Conservation (phyloP, 2,113 vertebrate species). For the Setophaga coronata region DNA sequence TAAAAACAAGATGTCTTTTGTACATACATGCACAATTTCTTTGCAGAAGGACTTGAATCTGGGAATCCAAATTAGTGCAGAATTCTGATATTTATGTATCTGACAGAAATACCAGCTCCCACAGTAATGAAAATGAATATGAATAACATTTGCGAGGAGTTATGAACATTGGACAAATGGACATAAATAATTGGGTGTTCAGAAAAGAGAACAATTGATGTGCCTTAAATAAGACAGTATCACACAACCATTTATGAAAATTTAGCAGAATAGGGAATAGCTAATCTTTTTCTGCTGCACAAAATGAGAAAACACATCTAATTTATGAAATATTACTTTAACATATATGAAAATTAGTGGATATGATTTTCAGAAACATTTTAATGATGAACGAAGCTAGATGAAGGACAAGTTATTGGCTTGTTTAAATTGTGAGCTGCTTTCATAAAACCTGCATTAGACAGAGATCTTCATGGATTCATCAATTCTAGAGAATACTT, state of each 20-base stretch:
- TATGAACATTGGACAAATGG: not conserved
- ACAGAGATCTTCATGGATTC: not conserved
- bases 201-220: not conserved
- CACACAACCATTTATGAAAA: not conserved
- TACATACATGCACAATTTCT: not conserved
- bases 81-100: not conserved
- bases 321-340: not conserved
- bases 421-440: not conserved
- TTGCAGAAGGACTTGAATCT: not conserved
- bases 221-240: not conserved
- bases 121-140: not conserved
- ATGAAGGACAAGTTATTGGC: not conserved
- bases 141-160: not conserved
- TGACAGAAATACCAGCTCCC: not conserved
- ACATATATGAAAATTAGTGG: not conserved
- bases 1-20: not conserved
- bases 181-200: not conserved
- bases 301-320: not conserved
- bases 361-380: not conserved
- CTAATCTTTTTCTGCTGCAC: not conserved
- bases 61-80: not conserved
- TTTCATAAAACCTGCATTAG: not conserved
- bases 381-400: not conserved
- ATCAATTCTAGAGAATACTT: not conserved
- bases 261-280: not conserved